Evolutionary conservation across 2,888 invertebrate species (phyloP), one percentile per base, ranked within the genome.

Genomic region (Polietes domitor): DNA sequence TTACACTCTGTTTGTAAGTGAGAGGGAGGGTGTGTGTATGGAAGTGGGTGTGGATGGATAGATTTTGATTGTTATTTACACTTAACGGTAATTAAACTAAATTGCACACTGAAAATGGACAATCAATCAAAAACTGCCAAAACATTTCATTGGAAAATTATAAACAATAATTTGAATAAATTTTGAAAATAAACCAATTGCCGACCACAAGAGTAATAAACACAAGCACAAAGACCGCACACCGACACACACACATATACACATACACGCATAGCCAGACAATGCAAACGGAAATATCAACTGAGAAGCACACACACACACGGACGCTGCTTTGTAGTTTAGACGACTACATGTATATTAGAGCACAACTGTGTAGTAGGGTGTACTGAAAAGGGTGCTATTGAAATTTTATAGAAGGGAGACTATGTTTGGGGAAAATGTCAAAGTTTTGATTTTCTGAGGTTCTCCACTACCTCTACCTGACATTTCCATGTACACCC

Each of bases 31-130:
- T 2, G n/a, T n/a, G 47, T n/a, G 2, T 12, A 41, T 7, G 9
- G n/a, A 12, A 12, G 37, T 10, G 28, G 21, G 28, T n/a, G 58
- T 24, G 26, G n/a, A 10, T 7, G 19, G 24, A 43, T 21, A 43
- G 15, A 68, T 70, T 78, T 82, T 61, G 58, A 82, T 78, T 78
- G 82, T 77, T 75, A 65, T 65, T 65, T 65, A 65, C 75, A 78
- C 75, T 82, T 78, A 75, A 78, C 72, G 61, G 55, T 70, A 78
- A 78, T 82, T 82, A 78, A 78, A 78, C 55, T 72, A 82, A 77
- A 82, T 82, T 82, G 55, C 71, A 75, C 47, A 75, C 47, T 43
- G 61, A 75, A 82, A 82, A 63, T 63, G 55, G 65, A 65, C 75
- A 72, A 82, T 82, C 78, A 78, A 82, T 82, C 82, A 82, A 78